Evolutionary conservation across 1,140 invertebrate species (phyloP).

Genomic region (Zaprionus ornatus): DNA sequence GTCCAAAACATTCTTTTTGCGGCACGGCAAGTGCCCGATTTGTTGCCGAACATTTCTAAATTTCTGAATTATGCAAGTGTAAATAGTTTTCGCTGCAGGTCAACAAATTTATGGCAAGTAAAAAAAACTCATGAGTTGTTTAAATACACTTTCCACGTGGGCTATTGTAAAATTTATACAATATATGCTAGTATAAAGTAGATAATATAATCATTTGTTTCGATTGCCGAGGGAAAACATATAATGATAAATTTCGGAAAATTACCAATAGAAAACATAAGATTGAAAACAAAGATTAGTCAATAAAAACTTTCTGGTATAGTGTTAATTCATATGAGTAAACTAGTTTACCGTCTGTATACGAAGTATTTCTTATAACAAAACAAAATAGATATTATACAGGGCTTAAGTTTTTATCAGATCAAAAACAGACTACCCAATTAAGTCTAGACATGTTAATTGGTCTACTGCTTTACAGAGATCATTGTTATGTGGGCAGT

Average conservation of each 20-base stretch:
- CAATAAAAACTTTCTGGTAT: not conserved
- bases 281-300: not conserved
- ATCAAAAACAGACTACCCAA: not conserved
- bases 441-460: not conserved
- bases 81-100: conserved; percentile 32
- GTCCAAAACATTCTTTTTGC: conserved; percentile 47
- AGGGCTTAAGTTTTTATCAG: not conserved
- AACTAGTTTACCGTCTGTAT: not conserved
- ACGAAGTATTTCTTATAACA: not conserved
- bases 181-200: not conserved
- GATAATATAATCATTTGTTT: no score
- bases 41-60: conserved; percentile 11
- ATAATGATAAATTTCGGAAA: not conserved
- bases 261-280: not conserved
- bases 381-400: not conserved
- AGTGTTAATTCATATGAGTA: not conserved
- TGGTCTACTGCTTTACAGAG: not conserved
- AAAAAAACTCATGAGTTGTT: conserved; percentile 36
- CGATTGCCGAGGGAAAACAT: no score
- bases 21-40: conserved; percentile 28
- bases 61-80: conserved; percentile 44
- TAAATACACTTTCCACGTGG: not conserved
- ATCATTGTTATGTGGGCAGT: not conserved
- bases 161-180: not conserved
- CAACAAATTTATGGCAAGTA: conserved; percentile 39